phyloP scores from a whole-genome alignment of 2,113 vertebrate species.

The Lipophrys pholis region DNA sequence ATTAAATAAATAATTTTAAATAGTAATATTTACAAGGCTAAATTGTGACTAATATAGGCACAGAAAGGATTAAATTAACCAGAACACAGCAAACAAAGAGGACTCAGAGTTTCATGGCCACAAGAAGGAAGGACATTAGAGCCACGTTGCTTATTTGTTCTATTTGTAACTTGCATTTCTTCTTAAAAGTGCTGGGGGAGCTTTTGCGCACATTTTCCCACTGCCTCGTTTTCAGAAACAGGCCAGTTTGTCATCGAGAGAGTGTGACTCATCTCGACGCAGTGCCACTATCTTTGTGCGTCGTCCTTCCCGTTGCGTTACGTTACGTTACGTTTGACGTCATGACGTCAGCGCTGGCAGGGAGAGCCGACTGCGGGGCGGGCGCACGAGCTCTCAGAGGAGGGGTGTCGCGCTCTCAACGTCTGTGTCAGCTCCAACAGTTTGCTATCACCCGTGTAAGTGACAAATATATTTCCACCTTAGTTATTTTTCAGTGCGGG shows the following conservation, averaged over 20 bases:
- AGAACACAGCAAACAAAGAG: no score
- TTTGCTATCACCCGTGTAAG: slow-evolving; percentile 65
- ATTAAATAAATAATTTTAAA: no score
- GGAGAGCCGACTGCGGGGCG: slow-evolving; percentile 13
- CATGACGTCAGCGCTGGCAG: slow-evolving; percentile 36
- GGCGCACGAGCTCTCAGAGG: slow-evolving; percentile 11
- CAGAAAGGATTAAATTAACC: no score
- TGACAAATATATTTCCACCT: slow-evolving; percentile 25
- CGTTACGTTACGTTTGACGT: slow-evolving; percentile 33
- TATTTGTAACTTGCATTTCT: no score
- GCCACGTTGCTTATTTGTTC: no score
- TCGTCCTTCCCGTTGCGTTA: background rate
- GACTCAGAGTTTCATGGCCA: no score
- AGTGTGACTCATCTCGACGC: slow-evolving; percentile 23
- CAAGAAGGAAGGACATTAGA: no score
- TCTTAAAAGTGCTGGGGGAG: background rate
- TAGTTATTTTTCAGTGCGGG: background rate
- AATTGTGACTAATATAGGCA: no score
- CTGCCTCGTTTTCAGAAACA: no score
- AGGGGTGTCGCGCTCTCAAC: slow-evolving; percentile 23
- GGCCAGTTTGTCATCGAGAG: background rate
- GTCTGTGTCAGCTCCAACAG: slow-evolving; percentile 43
- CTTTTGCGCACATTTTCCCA: no score
- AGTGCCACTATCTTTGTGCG: slow-evolving; percentile 12
- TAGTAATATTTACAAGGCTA: no score